Base-by-base conservation (phyloP, 1,140 invertebrate species). In the Anastatus disparis region DNA sequence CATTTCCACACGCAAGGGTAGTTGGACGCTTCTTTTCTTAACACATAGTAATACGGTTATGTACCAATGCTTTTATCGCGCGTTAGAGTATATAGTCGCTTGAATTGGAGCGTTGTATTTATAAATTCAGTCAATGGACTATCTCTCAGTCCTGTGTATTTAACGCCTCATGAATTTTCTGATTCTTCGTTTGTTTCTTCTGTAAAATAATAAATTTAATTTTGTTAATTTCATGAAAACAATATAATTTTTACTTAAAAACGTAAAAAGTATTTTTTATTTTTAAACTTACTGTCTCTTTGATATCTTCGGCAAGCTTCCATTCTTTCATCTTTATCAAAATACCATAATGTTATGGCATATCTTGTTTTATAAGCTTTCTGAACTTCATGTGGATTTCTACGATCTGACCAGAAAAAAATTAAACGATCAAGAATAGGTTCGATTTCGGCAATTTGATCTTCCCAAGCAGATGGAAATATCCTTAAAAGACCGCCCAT, bases 341-440 rank as follows among this genome's bases (percentile, higher is more conserved):
- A 97, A 83, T 98, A 98, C 96, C 96, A 98, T 44, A 98, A 87
- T 15, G 96, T 98, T 46, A 98, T 97, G 9, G 96, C 96, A 84
- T 97, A 97, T 85, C 95, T 93, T 20, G 94, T 95, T 77, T 90
- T 89, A 80, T 89, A 94, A 1, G 97, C 92, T 3, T 96, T 96
- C 82, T 96, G 93, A 0, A 99, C 97, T 87, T 99, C 97, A 82
- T 99, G 97, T 1, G 97, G 97, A 88, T 98, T 98, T 75, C 97
- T 87, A 73, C 94, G 87, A 81, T 99, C 97, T 2, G 97, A 99
- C 97, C 97, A 99, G 85, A 99, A 99, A 83, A 98, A 98, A 66
- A 98, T 86, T 78, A 98, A 91, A 53, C 97, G 87, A 83, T 99
- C 97, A 84, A 98, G 97, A 44, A 93, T 86, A 0, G 97, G 97